These are phyloP conservation scores for Tachina grossa DNA, from an alignment of 2,888 invertebrate species.

Conservation along the genomic window DNA sequence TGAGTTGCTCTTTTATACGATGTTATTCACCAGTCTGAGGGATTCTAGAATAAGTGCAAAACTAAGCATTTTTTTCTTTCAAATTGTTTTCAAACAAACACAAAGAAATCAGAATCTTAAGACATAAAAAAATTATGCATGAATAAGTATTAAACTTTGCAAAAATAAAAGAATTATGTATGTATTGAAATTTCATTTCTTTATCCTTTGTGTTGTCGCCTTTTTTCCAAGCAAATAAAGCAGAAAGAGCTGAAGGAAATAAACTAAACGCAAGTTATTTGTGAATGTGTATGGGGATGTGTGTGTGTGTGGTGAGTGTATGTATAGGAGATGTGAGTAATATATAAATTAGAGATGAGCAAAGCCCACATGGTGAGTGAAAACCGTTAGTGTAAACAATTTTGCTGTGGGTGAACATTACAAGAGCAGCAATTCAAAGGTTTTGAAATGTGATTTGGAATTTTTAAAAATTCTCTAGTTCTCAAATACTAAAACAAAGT, in stretches of 20 bases:
- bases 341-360: too few species aligned
- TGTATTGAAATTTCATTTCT: slow-evolving; percentile 29
- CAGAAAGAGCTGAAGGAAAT: not conserved
- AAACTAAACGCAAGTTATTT: not conserved
- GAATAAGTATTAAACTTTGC: slow-evolving; percentile 40
- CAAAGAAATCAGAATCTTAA: slow-evolving; percentile 19
- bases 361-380: too few species aligned
- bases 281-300: not conserved
- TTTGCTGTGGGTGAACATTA: too few species aligned
- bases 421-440: too few species aligned
- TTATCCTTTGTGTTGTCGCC: slow-evolving; percentile 24
- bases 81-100: not conserved
- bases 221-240: slow-evolving; percentile 16
- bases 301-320: not conserved
- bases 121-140: slow-evolving; percentile 12
- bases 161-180: slow-evolving; percentile 30
- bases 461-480: too few species aligned
- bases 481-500: too few species aligned
- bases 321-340: not conserved
- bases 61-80: slow-evolving; percentile 6
- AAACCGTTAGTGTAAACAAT: too few species aligned
- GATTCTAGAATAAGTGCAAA: not conserved
- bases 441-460: too few species aligned
- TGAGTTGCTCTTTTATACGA: too few species aligned
- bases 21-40: too few species aligned